Conservation (phyloP, 2,113 vertebrate genomes). For the Saguinus midas region DNA sequence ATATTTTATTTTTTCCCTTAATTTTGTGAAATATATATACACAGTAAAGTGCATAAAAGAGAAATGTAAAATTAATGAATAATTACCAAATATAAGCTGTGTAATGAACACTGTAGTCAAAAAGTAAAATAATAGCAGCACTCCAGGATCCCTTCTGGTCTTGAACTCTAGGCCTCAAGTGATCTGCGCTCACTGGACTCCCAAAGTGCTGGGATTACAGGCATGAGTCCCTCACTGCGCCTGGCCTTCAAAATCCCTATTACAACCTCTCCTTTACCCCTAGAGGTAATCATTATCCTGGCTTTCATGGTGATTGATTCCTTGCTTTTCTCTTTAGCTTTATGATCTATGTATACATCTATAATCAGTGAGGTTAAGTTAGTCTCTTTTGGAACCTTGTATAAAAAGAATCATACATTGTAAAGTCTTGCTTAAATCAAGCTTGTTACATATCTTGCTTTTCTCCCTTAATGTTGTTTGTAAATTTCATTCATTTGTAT, state of each 20-base stretch:
- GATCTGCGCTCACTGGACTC: too few relatives aligned
- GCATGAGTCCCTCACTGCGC: too few relatives aligned
- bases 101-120: neutral
- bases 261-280: neutral
- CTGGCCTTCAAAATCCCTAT: neutral
- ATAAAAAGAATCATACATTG: neutral
- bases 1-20: neutral
- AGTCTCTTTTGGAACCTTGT: slow-evolving; percentile 14
- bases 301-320: neutral
- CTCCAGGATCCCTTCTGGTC: neutral
- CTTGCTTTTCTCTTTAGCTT: slow-evolving; percentile 6
- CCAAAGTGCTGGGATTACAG: too few relatives aligned
- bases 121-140: neutral
- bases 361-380: neutral
- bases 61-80: neutral
- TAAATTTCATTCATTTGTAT: neutral
- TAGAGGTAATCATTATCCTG: neutral
- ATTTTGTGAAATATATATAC: slow-evolving; percentile 2
- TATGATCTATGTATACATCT: neutral
- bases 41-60: neutral
- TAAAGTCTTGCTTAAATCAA: neutral
- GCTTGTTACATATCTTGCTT: neutral
- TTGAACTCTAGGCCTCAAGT: too few relatives aligned
- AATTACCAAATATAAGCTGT: neutral
- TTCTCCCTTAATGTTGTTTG: neutral